Evolutionary conservation across 2,888 invertebrate species (phyloP).

Genomic region (Phragmatobia fuliginosa): DNA sequence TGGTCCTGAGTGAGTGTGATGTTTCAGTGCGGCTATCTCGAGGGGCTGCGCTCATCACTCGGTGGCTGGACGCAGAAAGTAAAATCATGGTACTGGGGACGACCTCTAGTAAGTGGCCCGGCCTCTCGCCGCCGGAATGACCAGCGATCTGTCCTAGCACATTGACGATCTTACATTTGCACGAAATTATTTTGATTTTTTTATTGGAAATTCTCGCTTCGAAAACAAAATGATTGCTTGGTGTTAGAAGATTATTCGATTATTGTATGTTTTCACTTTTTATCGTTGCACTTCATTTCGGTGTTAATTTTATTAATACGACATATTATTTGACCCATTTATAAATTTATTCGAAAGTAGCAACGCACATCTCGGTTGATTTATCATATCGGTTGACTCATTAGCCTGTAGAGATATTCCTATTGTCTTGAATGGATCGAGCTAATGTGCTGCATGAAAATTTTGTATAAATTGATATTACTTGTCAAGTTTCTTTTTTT

Average conservation of each 20-base stretch:
- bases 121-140: constrained; percentile 76
- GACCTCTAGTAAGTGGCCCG: constrained; percentile 96
- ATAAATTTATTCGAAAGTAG: constrained; percentile 67
- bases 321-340: constrained; percentile 58
- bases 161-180: constrained; percentile 82
- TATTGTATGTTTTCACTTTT: constrained; percentile 78
- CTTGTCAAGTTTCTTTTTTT: constrained; percentile 51
- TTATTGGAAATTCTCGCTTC: constrained; percentile 81
- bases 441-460: constrained; percentile 77
- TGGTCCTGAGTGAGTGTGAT: constrained; percentile 85
- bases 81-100: constrained; percentile 99
- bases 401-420: constrained; percentile 78
- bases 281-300: constrained; percentile 81
- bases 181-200: constrained; percentile 72
- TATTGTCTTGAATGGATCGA: constrained; percentile 73
- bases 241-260: constrained; percentile 75
- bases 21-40: constrained; percentile 96
- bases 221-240: constrained; percentile 79
- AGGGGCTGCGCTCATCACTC: constrained; percentile 97
- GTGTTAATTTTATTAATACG: constrained; percentile 72
- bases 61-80: constrained; percentile 98
- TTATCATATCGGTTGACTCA: constrained; percentile 68
- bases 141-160: constrained; percentile 83
- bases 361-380: constrained; percentile 66
- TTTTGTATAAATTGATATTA: constrained; percentile 52